Conservation (phyloP, 2,113 vertebrate species). For the Antechinus stuartii region DNA sequence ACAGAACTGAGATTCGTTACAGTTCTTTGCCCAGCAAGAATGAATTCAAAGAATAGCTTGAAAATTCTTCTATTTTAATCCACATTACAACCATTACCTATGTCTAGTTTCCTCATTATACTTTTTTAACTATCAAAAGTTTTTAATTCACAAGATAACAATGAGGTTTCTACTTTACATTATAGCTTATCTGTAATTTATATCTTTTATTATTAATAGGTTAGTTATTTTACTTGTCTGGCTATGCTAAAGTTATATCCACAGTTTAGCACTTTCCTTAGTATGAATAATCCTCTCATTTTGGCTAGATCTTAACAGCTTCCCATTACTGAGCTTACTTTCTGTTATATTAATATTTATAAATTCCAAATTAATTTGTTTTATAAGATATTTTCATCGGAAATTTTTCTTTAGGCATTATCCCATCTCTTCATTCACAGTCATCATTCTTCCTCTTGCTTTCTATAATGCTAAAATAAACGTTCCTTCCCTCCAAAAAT, state of each 20-base stretch:
- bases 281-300: slow-evolving; percentile 51
- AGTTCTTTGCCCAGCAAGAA: not conserved
- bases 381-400: slow-evolving; percentile 32
- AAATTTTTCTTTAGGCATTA: slow-evolving; percentile 41
- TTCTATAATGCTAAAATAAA: slow-evolving; percentile 48
- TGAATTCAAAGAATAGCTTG: not conserved
- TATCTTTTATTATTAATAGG: slow-evolving; percentile 54
- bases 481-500: slow-evolving; percentile 32
- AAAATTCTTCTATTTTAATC: not conserved
- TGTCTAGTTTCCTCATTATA: not conserved
- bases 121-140: not conserved
- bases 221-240: slow-evolving; percentile 54
- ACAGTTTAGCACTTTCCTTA: slow-evolving; percentile 39
- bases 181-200: slow-evolving; percentile 46
- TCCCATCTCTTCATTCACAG: not conserved
- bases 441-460: slow-evolving; percentile 41
- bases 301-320: slow-evolving; percentile 48
- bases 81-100: not conserved
- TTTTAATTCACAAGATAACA: not conserved
- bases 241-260: slow-evolving; percentile 47
- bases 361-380: slow-evolving; percentile 67
- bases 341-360: slow-evolving; percentile 65
- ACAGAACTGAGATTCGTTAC: not conserved
- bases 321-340: slow-evolving; percentile 60
- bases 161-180: slow-evolving; percentile 50